Evolutionary conservation across 1,140 invertebrate species (phyloP).

Genomic region (Sarcophaga bullata): DNA sequence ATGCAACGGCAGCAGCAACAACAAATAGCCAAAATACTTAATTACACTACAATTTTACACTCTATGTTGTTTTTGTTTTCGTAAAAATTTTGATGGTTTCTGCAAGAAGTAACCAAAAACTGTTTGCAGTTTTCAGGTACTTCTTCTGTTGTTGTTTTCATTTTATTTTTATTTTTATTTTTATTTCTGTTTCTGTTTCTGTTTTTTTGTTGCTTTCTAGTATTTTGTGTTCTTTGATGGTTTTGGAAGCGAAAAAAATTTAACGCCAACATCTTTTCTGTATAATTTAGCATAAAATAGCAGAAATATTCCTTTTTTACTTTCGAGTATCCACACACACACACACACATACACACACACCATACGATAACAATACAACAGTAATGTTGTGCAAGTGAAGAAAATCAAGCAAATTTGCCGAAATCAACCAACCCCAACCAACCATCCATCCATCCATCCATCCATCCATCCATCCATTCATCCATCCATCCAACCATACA

Average conservation of each 20-base stretch:
- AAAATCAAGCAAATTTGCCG: not conserved
- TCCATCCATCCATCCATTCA: not conserved
- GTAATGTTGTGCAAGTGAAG: no score
- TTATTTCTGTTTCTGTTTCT: no score
- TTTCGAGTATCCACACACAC: not conserved
- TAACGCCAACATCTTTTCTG: conserved; percentile 38
- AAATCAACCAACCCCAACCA: not conserved
- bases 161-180: not conserved
- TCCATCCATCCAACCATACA: not conserved
- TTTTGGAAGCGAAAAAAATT: conserved; percentile 39
- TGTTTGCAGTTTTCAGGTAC: not conserved
- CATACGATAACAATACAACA: no score
- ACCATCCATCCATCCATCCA: not conserved
- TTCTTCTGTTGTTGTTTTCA: not conserved
- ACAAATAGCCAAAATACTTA: not conserved
- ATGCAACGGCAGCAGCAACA: no score
- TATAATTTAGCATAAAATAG: conserved; percentile 39
- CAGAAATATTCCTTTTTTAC: conserved; percentile 8
- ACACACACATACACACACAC: no score
- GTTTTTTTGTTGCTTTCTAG: not conserved
- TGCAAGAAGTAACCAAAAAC: not conserved
- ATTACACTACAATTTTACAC: conserved; percentile 23
- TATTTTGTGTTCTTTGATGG: conserved; percentile 23
- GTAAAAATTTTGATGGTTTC: not conserved
- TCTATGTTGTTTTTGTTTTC: not conserved